These are phyloP conservation scores for Oryzias curvinotus DNA, from an alignment of 2,113 vertebrate genomes.

Conservation along the genomic window DNA sequence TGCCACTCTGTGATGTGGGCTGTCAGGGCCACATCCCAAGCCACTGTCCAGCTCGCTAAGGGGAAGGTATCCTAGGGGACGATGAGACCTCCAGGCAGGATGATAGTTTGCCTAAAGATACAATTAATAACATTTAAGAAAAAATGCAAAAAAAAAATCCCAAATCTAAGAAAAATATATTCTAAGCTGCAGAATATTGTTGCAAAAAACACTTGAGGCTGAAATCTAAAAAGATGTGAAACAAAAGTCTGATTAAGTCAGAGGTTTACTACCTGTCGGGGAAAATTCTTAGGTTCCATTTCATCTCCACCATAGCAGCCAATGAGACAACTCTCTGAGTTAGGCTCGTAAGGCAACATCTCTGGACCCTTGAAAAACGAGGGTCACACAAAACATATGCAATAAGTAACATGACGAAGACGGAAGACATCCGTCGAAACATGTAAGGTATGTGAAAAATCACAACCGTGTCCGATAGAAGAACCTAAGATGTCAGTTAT, in stretches of 20 bases:
- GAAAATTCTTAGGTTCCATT: constrained; percentile 38
- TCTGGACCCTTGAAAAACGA: constrained; percentile 42
- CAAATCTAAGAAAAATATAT: not conserved
- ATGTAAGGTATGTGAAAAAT: not conserved
- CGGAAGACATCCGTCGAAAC: too few species aligned
- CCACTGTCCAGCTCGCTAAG: constrained; percentile 67
- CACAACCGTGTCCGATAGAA: too few species aligned
- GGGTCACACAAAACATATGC: not conserved
- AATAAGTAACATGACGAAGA: not conserved
- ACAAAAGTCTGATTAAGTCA: not conserved
- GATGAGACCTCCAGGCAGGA: constrained; percentile 40
- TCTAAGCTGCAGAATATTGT: not conserved
- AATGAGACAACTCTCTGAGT: constrained; percentile 69
- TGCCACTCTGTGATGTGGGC: constrained; percentile 49
- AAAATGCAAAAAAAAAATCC: not conserved
- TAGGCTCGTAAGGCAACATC: constrained; percentile 58
- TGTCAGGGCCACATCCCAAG: constrained; percentile 58
- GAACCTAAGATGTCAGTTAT: too few species aligned
- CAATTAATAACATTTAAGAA: not conserved
- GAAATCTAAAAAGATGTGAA: not conserved
- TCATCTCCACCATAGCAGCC: constrained; percentile 64
- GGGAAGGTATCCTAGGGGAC: constrained; percentile 50
- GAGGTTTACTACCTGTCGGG: constrained; percentile 51
- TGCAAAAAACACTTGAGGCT: not conserved
- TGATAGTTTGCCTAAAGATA: constrained; percentile 47